Conservation (phyloP, 2,888 invertebrate genomes). For the Ellobium chinense region DNA sequence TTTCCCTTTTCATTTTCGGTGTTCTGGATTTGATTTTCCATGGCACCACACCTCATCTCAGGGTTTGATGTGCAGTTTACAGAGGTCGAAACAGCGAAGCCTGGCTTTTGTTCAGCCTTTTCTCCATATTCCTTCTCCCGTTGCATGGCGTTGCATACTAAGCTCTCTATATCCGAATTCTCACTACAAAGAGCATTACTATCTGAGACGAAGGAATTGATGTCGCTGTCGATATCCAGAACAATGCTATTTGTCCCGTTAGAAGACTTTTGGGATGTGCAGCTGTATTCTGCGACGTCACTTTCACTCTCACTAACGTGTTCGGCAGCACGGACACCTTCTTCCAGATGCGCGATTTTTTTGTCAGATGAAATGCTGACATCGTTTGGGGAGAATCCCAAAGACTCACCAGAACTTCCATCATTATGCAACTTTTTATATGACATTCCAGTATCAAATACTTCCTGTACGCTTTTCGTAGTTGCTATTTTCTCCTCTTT, state of each 20-base stretch:
- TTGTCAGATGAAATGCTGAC: too few species aligned
- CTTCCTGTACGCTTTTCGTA: too few species aligned
- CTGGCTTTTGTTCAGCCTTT: background rate
- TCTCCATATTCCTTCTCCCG: background rate
- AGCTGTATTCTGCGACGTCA: background rate
- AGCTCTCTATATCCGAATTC: conserved; percentile 11
- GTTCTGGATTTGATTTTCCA: too few species aligned
- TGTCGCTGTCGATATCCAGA: background rate
- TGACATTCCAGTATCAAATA: too few species aligned
- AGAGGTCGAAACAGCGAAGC: background rate
- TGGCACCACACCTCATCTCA: too few species aligned
- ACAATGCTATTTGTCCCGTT: background rate
- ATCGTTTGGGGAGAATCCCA: conserved; percentile 2
- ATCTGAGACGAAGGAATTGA: background rate
- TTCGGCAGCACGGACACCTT: too few species aligned
- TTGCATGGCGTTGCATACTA: background rate
- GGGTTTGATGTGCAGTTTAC: too few species aligned
- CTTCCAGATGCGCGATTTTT: too few species aligned
- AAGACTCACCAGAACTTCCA: background rate
- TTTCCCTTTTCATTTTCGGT: background rate
- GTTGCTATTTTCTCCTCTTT: too few species aligned
- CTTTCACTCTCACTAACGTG: background rate
- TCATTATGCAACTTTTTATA: too few species aligned
- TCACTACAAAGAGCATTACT: background rate
- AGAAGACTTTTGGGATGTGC: background rate